Evolutionary conservation across 2,888 invertebrate genomes (phyloP).

Genomic region (Drosophila suboccidentalis): DNA sequence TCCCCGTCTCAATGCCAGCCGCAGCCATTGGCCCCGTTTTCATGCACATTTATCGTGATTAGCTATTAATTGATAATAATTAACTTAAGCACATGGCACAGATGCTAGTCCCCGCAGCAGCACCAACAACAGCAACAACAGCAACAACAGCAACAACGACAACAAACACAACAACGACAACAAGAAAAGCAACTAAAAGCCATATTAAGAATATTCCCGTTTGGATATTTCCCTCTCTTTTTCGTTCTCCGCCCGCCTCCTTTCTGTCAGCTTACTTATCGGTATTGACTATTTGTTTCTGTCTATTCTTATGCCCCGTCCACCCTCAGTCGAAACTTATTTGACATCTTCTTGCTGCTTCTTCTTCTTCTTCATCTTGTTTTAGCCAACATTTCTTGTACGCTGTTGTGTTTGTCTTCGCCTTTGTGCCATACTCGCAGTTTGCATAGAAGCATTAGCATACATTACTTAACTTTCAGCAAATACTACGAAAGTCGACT

Average conservation of each 20-base stretch:
- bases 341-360: constrained; percentile 1
- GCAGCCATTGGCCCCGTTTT: constrained; percentile 57
- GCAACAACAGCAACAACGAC: constrained; percentile 7
- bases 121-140: constrained; percentile 9
- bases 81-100: constrained; percentile 77
- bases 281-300: constrained; percentile 49
- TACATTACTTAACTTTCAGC: constrained; percentile 23
- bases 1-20: not conserved
- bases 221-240: constrained; percentile 22
- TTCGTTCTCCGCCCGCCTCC: not conserved
- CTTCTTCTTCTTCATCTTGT: constrained; percentile 1
- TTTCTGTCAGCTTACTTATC: constrained; percentile 22
- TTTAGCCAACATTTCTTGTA: not conserved
- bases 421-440: not conserved
- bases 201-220: constrained; percentile 54
- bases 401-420: constrained; percentile 12
- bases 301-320: not conserved
- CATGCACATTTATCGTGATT: constrained; percentile 80
- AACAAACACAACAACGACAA: constrained; percentile 1
- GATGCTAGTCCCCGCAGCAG: constrained; percentile 51
- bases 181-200: constrained; percentile 42
- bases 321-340: constrained; percentile 1
- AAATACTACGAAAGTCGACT: constrained; percentile 15
- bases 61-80: constrained; percentile 80
- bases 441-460: constrained; percentile 25